phyloP scores from a whole-genome alignment of 2,888 invertebrate genomes.

The Troilus luridus region DNA sequence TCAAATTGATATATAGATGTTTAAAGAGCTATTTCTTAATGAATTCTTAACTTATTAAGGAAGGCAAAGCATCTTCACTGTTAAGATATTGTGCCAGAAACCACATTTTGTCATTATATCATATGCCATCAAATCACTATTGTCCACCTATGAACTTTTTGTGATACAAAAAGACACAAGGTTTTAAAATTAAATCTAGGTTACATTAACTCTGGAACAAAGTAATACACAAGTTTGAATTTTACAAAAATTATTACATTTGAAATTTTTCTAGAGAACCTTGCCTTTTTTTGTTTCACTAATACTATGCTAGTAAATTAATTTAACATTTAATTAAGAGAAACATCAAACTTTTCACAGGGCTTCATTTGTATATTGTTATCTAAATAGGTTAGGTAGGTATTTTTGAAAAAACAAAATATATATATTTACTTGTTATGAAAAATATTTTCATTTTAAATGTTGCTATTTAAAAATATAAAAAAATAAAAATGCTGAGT shows the following conservation, averaged over 20 bases:
- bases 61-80: constrained; percentile 23
- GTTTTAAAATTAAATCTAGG: constrained; percentile 45
- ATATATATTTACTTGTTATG: constrained; percentile 48
- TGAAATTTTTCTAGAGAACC: constrained; percentile 45
- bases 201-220: neutral
- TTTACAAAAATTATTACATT: neutral
- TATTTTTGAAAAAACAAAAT: constrained; percentile 34
- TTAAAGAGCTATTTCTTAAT: constrained; percentile 1
- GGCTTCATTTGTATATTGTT: constrained; percentile 50
- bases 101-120: constrained; percentile 36
- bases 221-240: neutral
- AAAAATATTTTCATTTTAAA: constrained; percentile 41
- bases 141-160: constrained; percentile 39
- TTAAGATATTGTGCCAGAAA: constrained; percentile 47
- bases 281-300: constrained; percentile 59
- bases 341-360: constrained; percentile 52
- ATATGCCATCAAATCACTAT: constrained; percentile 44
- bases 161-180: constrained; percentile 58
- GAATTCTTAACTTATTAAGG: constrained; percentile 2
- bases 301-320: constrained; percentile 49
- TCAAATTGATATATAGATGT: neutral
- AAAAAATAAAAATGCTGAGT: constrained; percentile 33
- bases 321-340: constrained; percentile 53
- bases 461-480: constrained; percentile 29
- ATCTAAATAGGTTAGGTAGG: constrained; percentile 29